Percentiles rank a stretch among this genome's conserved stretches.
These are phyloP conservation scores for Clitarchus hookeri DNA, from an alignment of 2,888 invertebrate species.

Conservation along the genomic window DNA sequence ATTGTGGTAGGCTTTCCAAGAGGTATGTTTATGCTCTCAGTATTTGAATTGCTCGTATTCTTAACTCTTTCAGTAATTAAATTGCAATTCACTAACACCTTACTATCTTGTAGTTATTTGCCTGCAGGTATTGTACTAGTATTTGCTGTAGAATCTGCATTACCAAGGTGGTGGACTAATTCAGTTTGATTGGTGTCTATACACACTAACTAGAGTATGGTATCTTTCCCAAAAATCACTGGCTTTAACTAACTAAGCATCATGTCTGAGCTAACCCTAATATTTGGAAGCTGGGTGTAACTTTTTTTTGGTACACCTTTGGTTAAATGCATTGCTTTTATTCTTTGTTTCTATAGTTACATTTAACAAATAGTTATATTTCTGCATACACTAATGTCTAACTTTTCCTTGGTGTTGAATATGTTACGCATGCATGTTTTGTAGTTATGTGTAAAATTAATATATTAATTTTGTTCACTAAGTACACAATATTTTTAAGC, in stretches of 20 bases:
- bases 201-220: not conserved
- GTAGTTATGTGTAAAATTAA: not conserved
- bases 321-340: constrained; percentile 24
- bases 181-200: not conserved
- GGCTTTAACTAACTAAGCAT: constrained; percentile 22
- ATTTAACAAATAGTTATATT: not conserved
- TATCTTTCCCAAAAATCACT: not conserved
- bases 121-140: too few species aligned
- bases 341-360: constrained; percentile 18
- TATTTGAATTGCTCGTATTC: too few species aligned
- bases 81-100: too few species aligned
- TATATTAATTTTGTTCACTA: not conserved
- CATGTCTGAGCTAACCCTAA: constrained; percentile 27
- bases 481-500: not conserved
- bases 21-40: too few species aligned
- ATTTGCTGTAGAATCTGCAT: not conserved
- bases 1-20: too few species aligned
- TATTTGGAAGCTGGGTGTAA: constrained; percentile 40
- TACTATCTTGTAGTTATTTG: too few species aligned
- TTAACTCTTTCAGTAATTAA: too few species aligned
- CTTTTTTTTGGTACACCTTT: constrained; percentile 29
- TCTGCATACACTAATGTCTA: not conserved
- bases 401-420: not conserved
- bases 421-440: not conserved
- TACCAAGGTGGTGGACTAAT: not conserved